A percentile compares a stretch with the other conserved stretches of the same genome.
Conservation (phyloP, 1,140 invertebrate species). For the Globodera ellingtonae region DNA sequence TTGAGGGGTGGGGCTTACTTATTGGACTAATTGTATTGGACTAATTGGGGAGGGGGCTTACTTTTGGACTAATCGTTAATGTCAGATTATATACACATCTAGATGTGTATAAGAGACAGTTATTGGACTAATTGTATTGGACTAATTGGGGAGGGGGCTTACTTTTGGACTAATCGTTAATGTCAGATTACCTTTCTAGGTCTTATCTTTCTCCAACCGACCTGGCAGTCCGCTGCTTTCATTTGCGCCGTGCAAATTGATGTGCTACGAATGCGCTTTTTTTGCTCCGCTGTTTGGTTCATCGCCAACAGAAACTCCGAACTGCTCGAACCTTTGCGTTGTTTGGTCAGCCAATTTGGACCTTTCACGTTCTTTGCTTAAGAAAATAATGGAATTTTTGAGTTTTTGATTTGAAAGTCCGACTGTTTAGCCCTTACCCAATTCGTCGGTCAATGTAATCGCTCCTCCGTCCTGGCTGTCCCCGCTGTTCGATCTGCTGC, state of each 20-base stretch:
- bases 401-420: too few species aligned
- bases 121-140: background rate
- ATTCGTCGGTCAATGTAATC: background rate
- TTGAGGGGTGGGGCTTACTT: background rate
- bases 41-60: background rate
- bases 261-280: conserved; percentile 10
- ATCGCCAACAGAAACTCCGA: conserved; percentile 9
- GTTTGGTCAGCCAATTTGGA: background rate
- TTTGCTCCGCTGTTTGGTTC: background rate
- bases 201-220: background rate
- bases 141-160: background rate
- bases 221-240: conserved; percentile 19
- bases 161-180: too few species aligned
- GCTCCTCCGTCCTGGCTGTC: background rate
- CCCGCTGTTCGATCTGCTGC: background rate
- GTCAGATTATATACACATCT: too few species aligned
- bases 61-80: background rate
- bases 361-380: background rate
- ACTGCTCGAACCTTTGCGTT: background rate
- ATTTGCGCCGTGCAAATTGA: conserved; percentile 17
- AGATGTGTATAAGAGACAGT: too few species aligned
- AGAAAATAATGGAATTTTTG: background rate
- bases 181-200: too few species aligned
- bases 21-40: background rate
- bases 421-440: too few species aligned